phyloP scores from a whole-genome alignment of 2,888 invertebrate genomes.

The Agriopis marginaria region DNA sequence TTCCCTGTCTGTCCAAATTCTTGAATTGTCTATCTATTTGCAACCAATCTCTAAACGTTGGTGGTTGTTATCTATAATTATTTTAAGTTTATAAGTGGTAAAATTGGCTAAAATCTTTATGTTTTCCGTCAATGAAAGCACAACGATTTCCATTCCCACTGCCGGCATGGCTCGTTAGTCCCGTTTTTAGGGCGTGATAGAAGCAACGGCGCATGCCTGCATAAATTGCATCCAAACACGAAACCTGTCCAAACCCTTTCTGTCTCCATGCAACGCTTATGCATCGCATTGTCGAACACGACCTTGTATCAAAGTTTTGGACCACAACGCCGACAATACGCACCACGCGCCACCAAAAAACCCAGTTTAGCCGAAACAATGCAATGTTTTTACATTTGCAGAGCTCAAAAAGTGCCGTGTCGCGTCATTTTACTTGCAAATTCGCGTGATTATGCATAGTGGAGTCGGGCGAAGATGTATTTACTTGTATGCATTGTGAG shows the following conservation, averaged over 20 bases:
- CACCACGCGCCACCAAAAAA: slow-evolving; percentile 47
- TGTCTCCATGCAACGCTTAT: slow-evolving; percentile 49
- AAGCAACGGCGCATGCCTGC: slow-evolving; percentile 80
- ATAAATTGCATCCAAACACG: slow-evolving; percentile 75
- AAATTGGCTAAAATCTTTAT: slow-evolving; percentile 59
- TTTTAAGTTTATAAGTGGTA: slow-evolving; percentile 43
- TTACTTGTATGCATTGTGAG: slow-evolving; percentile 78
- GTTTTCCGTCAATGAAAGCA: slow-evolving; percentile 59
- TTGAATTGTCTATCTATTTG: too few relatives aligned
- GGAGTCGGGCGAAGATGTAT: slow-evolving; percentile 75
- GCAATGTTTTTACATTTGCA: slow-evolving; percentile 72
- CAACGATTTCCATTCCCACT: slow-evolving; percentile 77
- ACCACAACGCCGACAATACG: slow-evolving; percentile 53
- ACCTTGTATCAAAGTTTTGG: slow-evolving; percentile 71
- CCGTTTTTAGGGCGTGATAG: slow-evolving; percentile 83
- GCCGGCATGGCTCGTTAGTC: slow-evolving; percentile 73
- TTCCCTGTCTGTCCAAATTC: too few relatives aligned
- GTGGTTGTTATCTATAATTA: too few relatives aligned
- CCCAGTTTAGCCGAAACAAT: slow-evolving; percentile 66
- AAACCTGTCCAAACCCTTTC: slow-evolving; percentile 60
- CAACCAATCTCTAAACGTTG: too few relatives aligned
- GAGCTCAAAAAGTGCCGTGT: slow-evolving; percentile 76
- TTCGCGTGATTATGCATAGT: slow-evolving; percentile 79
- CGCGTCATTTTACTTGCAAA: slow-evolving; percentile 82
- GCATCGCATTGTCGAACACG: slow-evolving; percentile 52